Base-by-base conservation (phyloP, 2,888 invertebrate genomes). In the Nudaria mundana region DNA sequence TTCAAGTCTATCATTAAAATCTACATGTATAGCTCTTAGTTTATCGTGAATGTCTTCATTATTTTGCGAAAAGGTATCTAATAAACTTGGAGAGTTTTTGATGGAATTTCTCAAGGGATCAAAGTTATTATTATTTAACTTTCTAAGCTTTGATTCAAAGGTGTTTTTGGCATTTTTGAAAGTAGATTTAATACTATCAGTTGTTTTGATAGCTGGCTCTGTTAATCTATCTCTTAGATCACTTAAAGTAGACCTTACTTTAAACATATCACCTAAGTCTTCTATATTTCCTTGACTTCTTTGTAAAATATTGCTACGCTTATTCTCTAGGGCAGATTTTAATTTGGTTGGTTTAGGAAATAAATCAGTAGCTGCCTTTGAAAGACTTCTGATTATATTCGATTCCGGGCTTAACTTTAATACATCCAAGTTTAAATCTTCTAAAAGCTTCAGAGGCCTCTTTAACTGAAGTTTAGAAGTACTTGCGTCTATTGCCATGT, bases 21-120 rank as follows among this genome's bases (percentile, higher is more conserved):
- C 81, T 13, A 63, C 56, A 33, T 78, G 80, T 25, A 85, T 55
- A 12, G 70, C 71, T 59, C 71, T 67, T 7, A 87, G 47, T 54
- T 77, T 85, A 37, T 84, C 80, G 50, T 63, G 75, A 1, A 82
- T 48, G 25, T 85, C 76, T 40, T 75, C 70, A 24, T 66, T 70
- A 32, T 57, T 66, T 48, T 55, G 64, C 12, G 70, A 49, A 30
- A 79, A 50, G n/a, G 51, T 48, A 39, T 77, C 71, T 11, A 80
- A 45, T 34, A 84, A 45, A 25, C 74, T 59, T n/a, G 69, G 50
- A 1, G 71, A 63, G 40, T 66, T 67, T 38, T 56, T 51, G n/a
- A 66, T 44, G 5, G 66, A 48, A 16, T 52, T 56, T 4, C 44
- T 56, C 15, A 72, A 38, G 12, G 51, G 33, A 28, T 52, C 47